Conservation (phyloP, 1,140 invertebrate species). For the Marisa cornuarietis region DNA sequence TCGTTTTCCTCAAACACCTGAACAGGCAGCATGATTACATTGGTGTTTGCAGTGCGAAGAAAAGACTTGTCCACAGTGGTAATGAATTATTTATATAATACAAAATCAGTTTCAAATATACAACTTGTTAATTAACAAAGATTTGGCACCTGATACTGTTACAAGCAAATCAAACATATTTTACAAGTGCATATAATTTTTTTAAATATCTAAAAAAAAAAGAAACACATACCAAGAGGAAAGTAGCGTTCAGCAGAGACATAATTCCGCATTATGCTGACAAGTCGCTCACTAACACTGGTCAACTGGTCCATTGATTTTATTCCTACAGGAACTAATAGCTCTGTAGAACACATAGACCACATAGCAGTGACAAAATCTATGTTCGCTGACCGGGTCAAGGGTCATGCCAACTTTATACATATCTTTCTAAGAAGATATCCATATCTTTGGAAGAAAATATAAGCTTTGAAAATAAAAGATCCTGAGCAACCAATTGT, state of each 20-base stretch:
- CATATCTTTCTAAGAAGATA: background rate
- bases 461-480: too few relatives aligned
- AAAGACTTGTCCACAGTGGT: too few relatives aligned
- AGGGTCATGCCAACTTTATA: background rate
- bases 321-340: constrained; percentile 13
- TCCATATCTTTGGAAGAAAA: background rate
- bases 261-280: constrained; percentile 66
- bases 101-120: too few relatives aligned
- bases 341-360: constrained; percentile 1
- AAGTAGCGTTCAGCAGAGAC: constrained; percentile 69
- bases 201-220: background rate
- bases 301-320: constrained; percentile 47
- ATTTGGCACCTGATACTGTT: too few relatives aligned
- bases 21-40: too few relatives aligned
- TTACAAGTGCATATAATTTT: too few relatives aligned
- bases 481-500: too few relatives aligned
- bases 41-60: too few relatives aligned
- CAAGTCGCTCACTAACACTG: constrained; percentile 65
- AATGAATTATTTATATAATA: too few relatives aligned
- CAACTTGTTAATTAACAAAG: too few relatives aligned
- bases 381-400: background rate
- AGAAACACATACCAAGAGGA: constrained; percentile 67
- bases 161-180: too few relatives aligned
- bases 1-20: too few relatives aligned
- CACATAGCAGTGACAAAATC: background rate